A percentile compares a stretch with the other conserved stretches of the same genome.
Evolutionary conservation across 2,888 invertebrate genomes (phyloP).

Genomic region (Cyrtodaria siliqua): DNA sequence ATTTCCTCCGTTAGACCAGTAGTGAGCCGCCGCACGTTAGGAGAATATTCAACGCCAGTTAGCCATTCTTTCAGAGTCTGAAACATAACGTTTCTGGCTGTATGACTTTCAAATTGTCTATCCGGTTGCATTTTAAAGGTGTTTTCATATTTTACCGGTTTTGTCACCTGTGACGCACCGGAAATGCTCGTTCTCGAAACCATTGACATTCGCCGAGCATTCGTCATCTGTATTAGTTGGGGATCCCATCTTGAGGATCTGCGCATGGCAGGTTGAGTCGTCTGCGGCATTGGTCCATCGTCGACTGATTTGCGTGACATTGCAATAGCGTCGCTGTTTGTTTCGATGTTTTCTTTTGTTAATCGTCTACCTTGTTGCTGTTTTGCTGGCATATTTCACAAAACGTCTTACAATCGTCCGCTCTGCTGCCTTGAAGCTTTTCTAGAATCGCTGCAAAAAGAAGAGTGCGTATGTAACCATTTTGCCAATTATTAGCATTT

Average conservation of each 20-base stretch:
- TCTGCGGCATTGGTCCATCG: slow-evolving; percentile 39
- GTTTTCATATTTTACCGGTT: slow-evolving; percentile 75
- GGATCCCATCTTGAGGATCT: slow-evolving; percentile 72
- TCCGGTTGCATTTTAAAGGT: slow-evolving; percentile 78
- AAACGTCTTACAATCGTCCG: no score
- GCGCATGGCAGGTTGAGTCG: slow-evolving; percentile 67
- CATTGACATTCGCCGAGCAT: slow-evolving; percentile 74
- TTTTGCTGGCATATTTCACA: slow-evolving; percentile 48
- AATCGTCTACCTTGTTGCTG: slow-evolving; percentile 20
- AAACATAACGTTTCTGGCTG: slow-evolving; percentile 68
- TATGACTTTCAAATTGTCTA: slow-evolving; percentile 73
- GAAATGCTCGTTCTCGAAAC: slow-evolving; percentile 78
- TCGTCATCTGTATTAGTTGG: slow-evolving; percentile 63
- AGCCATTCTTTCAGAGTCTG: slow-evolving; percentile 78
- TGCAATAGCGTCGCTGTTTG: slow-evolving; percentile 23
- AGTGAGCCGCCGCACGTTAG: slow-evolving; percentile 71
- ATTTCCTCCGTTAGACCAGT: slow-evolving; percentile 81
- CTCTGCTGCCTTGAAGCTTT: no score
- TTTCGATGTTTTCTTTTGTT: slow-evolving; percentile 54
- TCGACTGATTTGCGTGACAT: slow-evolving; percentile 32
- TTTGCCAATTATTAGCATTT: no score
- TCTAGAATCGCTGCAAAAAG: no score
- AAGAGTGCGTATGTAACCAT: no score
- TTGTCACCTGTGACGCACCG: slow-evolving; percentile 74
- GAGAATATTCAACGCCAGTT: slow-evolving; percentile 78